phyloP scores from a whole-genome alignment of 1,140 invertebrate species.

The Zaprionus africanus region DNA sequence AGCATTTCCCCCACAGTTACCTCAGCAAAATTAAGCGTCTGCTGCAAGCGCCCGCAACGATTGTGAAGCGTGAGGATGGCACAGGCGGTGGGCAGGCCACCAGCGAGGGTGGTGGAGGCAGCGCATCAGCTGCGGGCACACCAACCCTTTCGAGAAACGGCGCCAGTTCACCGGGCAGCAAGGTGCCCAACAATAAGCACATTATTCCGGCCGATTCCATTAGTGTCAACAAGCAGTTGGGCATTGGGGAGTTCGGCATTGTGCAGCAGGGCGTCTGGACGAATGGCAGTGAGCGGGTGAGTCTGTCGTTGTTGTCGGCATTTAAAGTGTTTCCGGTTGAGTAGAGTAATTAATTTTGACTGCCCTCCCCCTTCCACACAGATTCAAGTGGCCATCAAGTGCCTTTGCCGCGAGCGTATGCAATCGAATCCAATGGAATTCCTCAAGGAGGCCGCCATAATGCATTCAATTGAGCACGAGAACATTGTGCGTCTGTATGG shows the following conservation, averaged over 20 bases:
- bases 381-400: slow-evolving; percentile 99
- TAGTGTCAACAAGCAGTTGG: slow-evolving; percentile 96
- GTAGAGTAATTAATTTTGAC: slow-evolving; percentile 32
- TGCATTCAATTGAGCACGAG: slow-evolving; percentile 98
- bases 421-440: slow-evolving; percentile 98
- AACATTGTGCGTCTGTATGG: slow-evolving; percentile 98
- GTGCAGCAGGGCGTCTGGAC: slow-evolving; percentile 99
- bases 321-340: slow-evolving; percentile 28
- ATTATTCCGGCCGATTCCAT: slow-evolving; percentile 98
- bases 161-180: slow-evolving; percentile 73
- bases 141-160: slow-evolving; percentile 56
- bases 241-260: slow-evolving; percentile 98
- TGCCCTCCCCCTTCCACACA: slow-evolving; percentile 69
- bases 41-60: slow-evolving; percentile 85
- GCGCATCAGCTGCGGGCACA: slow-evolving; percentile 50
- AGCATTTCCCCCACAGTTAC: slow-evolving; percentile 96
- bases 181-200: slow-evolving; percentile 93
- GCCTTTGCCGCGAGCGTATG: slow-evolving; percentile 96
- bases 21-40: slow-evolving; percentile 95
- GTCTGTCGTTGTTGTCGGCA: slow-evolving; percentile 50
- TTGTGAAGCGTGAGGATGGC: slow-evolving; percentile 86
- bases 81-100: slow-evolving; percentile 72
- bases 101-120: slow-evolving; percentile 61
- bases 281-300: slow-evolving; percentile 95
- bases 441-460: slow-evolving; percentile 98